A percentile compares a stretch with the other conserved stretches of the same genome.
Evolutionary conservation across 2,113 vertebrate species (phyloP).

Genomic region (Barbus barbus): DNA sequence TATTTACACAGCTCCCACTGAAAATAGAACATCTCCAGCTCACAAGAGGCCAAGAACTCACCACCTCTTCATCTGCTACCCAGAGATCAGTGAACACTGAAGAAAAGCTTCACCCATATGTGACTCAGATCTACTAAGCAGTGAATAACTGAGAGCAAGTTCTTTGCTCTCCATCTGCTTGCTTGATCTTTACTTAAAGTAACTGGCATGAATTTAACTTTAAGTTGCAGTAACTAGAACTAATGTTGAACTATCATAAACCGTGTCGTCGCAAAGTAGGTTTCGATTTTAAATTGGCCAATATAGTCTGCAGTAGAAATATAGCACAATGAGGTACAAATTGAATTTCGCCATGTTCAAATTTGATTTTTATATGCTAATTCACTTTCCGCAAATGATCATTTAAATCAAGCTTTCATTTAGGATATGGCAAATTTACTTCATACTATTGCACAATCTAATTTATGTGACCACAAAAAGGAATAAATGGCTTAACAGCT

Average conservation of each 20-base stretch:
- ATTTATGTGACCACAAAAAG: not conserved
- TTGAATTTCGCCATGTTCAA: not conserved
- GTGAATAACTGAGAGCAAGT: not conserved
- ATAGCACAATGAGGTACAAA: conserved; percentile 7
- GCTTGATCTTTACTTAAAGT: conserved; percentile 26
- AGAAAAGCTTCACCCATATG: conserved; percentile 11
- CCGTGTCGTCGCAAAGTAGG: not conserved
- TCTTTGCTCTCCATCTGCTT: conserved; percentile 17
- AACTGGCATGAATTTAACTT: conserved; percentile 7
- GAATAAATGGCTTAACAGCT: conserved; percentile 1
- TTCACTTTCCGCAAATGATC: conserved; percentile 12
- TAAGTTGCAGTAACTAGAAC: not conserved
- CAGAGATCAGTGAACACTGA: not conserved
- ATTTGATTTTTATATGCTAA: conserved; percentile 16
- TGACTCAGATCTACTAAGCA: conserved; percentile 4
- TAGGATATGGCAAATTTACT: conserved; percentile 1
- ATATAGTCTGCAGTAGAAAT: not conserved
- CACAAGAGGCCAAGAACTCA: not conserved
- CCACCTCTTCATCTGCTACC: conserved; percentile 4
- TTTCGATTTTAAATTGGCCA: conserved; percentile 5
- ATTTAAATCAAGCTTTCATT: conserved; percentile 1
- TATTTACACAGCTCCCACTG: not conserved
- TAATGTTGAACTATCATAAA: not conserved
- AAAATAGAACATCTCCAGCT: not conserved
- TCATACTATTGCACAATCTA: not conserved